These are phyloP conservation scores for Hypomesus transpacificus DNA, from an alignment of 2,113 vertebrate genomes.

Conservation along the genomic window DNA sequence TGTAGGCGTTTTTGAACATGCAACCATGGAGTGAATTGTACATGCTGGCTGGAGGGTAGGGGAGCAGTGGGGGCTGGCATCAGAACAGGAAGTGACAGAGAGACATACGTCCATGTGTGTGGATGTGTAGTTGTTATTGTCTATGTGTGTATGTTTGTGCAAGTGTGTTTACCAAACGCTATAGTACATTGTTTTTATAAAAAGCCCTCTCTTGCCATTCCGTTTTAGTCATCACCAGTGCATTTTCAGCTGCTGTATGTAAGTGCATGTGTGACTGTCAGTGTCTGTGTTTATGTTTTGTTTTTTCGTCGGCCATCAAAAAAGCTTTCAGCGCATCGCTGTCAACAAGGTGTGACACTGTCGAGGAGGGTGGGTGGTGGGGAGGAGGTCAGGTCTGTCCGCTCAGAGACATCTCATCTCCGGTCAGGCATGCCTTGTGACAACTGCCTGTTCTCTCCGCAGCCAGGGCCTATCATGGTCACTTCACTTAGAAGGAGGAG, in stretches of 20 bases:
- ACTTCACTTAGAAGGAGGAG: not conserved
- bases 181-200: not conserved
- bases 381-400: constrained; percentile 1
- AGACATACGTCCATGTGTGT: not conserved
- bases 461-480: not conserved
- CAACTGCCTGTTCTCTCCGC: not conserved
- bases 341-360: constrained; percentile 6
- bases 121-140: constrained; percentile 1
- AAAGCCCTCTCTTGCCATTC: too few species aligned
- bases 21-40: too few species aligned
- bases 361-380: not conserved
- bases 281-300: not conserved
- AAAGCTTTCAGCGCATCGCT: not conserved
- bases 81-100: too few species aligned
- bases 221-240: too few species aligned
- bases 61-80: too few species aligned
- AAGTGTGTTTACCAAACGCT: not conserved
- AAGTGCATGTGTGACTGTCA: not conserved
- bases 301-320: not conserved
- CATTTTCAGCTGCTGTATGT: not conserved
- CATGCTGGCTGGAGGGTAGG: too few species aligned
- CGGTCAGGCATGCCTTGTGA: not conserved
- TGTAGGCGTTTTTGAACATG: not conserved
- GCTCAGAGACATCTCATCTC: not conserved
- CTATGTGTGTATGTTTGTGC: constrained; percentile 4